Conservation (phyloP, 2,888 invertebrate genomes). For the Ormyrus rosae region DNA sequence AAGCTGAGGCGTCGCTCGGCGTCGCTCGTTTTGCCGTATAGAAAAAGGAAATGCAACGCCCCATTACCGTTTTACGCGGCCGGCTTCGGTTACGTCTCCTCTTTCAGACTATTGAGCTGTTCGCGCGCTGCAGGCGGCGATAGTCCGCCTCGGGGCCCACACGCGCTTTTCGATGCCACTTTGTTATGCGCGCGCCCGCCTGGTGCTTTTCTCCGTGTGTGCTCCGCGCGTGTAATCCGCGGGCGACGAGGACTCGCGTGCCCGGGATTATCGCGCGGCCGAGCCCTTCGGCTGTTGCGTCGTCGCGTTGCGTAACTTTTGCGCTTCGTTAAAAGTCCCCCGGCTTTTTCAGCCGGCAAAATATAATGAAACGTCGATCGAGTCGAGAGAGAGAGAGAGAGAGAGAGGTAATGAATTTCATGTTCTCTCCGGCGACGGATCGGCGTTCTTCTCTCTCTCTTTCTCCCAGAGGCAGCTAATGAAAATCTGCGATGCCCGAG, state of each 20-base stretch:
- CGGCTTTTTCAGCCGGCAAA: no score
- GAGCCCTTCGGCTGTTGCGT: no score
- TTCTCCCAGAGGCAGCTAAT: background rate
- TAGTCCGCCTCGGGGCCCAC: background rate
- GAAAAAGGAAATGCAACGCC: conserved; percentile 74
- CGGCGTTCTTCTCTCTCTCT: background rate
- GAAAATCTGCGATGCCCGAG: background rate
- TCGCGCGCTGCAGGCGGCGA: conserved; percentile 67
- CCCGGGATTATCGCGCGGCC: background rate
- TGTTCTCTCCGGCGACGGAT: background rate
- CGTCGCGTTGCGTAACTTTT: no score
- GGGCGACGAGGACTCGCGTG: background rate
- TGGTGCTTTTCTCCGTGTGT: no score
- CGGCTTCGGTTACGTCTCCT: conserved; percentile 74
- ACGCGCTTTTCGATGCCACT: no score
- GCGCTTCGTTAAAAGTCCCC: no score
- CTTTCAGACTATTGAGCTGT: conserved; percentile 74
- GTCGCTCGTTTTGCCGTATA: conserved; percentile 41
- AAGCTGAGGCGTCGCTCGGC: conserved; percentile 18
- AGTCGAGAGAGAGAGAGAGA: no score
- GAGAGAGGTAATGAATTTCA: no score
- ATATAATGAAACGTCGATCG: no score
- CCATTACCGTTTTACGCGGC: conserved; percentile 74
- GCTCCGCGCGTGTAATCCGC: no score
- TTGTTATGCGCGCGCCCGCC: no score